phyloP scores from a whole-genome alignment of 2,113 vertebrate genomes.

The Lepidothrix coronata region DNA sequence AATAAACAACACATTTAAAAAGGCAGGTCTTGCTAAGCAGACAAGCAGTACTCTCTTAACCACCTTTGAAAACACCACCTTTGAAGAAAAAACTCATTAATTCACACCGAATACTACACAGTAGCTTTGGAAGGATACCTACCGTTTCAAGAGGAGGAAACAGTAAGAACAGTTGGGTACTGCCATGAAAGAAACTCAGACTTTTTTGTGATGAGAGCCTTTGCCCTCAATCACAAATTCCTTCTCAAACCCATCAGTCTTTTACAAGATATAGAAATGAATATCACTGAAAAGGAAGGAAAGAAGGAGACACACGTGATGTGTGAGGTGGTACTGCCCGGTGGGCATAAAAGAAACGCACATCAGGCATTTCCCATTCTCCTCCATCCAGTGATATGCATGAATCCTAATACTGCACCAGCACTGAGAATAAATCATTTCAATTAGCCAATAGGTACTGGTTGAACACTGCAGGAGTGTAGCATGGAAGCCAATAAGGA shows the following conservation, averaged over 20 bases:
- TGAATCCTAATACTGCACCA: not conserved
- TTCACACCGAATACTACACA: not conserved
- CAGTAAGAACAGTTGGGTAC: not conserved
- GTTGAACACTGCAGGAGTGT: conserved; percentile 56
- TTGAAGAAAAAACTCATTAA: not conserved
- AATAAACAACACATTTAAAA: not conserved
- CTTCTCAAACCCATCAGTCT: not conserved
- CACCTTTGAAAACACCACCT: not conserved
- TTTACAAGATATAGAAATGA: not conserved
- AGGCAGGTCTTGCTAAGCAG: conserved; percentile 6
- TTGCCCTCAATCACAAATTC: not conserved
- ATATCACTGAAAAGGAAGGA: conserved; percentile 35
- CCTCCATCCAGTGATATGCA: conserved; percentile 36
- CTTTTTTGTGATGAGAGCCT: not conserved
- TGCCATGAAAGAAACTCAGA: not conserved
- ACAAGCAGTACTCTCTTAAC: conserved; percentile 15
- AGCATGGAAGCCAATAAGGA: not conserved
- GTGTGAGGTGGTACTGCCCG: not conserved
- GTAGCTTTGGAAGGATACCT: conserved; percentile 44
- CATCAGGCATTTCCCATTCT: conserved; percentile 55
- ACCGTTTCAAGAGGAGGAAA: conserved; percentile 36
- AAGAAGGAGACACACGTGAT: conserved; percentile 59
- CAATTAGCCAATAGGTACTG: conserved; percentile 36
- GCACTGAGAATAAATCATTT: not conserved
- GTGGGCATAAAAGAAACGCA: conserved; percentile 8